Percentiles rank a stretch among this genome's conserved stretches.
phyloP scores from a whole-genome alignment of 2,797 vertebrate species.

The Sebastes hubbsi region DNA sequence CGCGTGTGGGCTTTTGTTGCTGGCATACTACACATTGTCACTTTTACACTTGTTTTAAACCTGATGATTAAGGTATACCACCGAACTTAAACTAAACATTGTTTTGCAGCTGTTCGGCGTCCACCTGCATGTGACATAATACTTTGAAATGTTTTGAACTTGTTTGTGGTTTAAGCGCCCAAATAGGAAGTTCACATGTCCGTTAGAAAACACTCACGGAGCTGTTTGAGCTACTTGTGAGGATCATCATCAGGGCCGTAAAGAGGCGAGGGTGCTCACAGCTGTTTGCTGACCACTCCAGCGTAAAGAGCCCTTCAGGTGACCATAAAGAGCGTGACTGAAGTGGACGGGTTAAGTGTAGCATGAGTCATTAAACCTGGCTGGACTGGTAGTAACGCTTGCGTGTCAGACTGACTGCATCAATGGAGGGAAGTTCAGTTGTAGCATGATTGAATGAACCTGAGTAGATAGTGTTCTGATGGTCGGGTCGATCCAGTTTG shows the following conservation, averaged over 20 bases:
- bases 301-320: constrained; percentile 68
- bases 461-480: neutral
- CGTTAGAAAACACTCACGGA: constrained; percentile 16
- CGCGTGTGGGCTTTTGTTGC: constrained; percentile 7
- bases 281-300: constrained; percentile 73
- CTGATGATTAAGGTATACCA: constrained; percentile 30
- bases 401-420: neutral
- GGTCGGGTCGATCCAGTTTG: neutral
- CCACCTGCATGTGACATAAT: constrained; percentile 25
- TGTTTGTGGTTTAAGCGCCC: neutral
- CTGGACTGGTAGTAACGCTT: constrained; percentile 23
- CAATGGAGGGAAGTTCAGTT: neutral
- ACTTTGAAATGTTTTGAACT: neutral
- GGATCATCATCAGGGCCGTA: constrained; percentile 26
- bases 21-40: constrained; percentile 18
- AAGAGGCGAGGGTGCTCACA: constrained; percentile 46
- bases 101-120: neutral
- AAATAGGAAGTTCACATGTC: constrained; percentile 1
- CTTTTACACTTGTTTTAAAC: constrained; percentile 40
- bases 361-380: constrained; percentile 62
- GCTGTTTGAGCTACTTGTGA: constrained; percentile 42
- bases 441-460: neutral
- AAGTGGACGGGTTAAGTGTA: constrained; percentile 56
- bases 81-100: constrained; percentile 13
- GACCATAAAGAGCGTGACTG: constrained; percentile 54